Base-by-base conservation (phyloP, 1,140 invertebrate species). In the Luehdorfia chinensis region DNA sequence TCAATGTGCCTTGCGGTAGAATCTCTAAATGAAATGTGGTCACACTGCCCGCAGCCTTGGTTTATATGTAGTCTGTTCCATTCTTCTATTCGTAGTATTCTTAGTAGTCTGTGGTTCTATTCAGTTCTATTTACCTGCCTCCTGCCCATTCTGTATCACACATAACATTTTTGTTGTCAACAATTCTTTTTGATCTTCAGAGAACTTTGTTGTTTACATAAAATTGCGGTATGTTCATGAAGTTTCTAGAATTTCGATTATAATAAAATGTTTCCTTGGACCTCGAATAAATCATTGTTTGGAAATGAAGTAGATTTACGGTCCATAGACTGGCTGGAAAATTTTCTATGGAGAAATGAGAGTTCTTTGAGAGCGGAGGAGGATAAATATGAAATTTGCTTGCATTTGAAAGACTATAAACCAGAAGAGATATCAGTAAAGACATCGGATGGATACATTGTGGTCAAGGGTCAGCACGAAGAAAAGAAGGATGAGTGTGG, bases 341-440 rank as follows among this genome's bases (percentile, higher is more conserved):
- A 75, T 14, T 75, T 75, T 27, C 75, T 71, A 8, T 76, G 75
- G 75, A 60, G 66, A 49, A 65, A 76, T 34, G 73, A 75, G 33
- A 64, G 68, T 13, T 47, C 49, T 18, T 44, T 73, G 11, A 68
- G 49, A 46, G 56, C 46, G n/a, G 59, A 69, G 15, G 64, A 64
- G 19, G 66, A 78, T 55, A 73, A 67, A 46, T 76, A 90, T 55
- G 80, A 91, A 75, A 90, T 94, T 7, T 90, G 90, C 16, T 84
- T 96, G 30, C 94, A 96, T 64, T 91, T 96, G 1, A 91, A 94
- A 54, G 93, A 96, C 66, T 98, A 96, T 79, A 88, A 89, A 18
- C 95, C 95, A 0, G 91, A 95, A 52, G 95, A 98, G 83, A 93
- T 97, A 16, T 91, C 90, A 8, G 94, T 98, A 0, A 96, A 95